Percentiles rank a stretch among this genome's conserved stretches.
These are phyloP conservation scores for Ascaphus truei DNA, from an alignment of 2,113 vertebrate species.

Conservation along the genomic window DNA sequence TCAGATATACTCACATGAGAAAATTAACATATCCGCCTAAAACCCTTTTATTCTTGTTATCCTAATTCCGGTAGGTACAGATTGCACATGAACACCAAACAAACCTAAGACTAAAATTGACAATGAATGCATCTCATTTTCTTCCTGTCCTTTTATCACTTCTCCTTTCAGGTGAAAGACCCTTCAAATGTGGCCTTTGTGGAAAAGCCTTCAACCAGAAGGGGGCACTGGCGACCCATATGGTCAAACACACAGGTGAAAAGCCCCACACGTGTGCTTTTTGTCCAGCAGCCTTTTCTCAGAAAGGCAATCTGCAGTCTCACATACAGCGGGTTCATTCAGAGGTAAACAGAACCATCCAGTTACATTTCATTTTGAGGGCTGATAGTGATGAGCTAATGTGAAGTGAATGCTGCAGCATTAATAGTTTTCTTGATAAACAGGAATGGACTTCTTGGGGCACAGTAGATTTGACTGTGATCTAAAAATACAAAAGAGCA, in stretches of 20 bases:
- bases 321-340: slow-evolving; percentile 95
- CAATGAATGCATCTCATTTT: too few species aligned
- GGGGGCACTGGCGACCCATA: slow-evolving; percentile 96
- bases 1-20: too few species aligned
- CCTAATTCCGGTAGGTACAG: too few species aligned
- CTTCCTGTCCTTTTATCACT: background rate
- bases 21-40: too few species aligned
- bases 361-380: background rate
- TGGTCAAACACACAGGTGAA: slow-evolving; percentile 94
- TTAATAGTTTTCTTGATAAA: too few species aligned
- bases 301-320: slow-evolving; percentile 96
- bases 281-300: slow-evolving; percentile 95
- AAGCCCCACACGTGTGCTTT: slow-evolving; percentile 94
- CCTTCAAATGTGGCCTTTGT: slow-evolving; percentile 87
- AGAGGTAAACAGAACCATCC: slow-evolving; percentile 69
- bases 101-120: too few species aligned
- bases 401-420: background rate
- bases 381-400: slow-evolving; percentile 3
- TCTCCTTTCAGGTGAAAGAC: slow-evolving; percentile 77
- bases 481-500: too few species aligned
- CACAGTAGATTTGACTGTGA: too few species aligned
- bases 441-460: too few species aligned
- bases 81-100: too few species aligned
- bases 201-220: slow-evolving; percentile 98
- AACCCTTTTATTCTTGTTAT: too few species aligned